Evolutionary conservation across 1,140 invertebrate genomes (phyloP).

Genomic region (Cataglyphis hispanica): DNA sequence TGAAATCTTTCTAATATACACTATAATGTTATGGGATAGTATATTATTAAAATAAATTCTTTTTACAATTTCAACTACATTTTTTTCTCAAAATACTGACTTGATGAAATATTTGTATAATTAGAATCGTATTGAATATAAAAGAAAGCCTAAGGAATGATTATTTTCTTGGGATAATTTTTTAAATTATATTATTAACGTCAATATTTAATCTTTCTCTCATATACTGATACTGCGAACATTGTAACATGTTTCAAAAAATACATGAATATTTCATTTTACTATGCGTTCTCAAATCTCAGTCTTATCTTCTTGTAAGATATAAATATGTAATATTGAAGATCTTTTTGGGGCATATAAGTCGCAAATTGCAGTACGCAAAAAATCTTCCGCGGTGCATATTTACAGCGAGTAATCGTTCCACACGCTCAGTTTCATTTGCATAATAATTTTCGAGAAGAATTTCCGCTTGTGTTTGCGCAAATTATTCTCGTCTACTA

Average conservation of each 20-base stretch:
- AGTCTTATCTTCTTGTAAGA: background rate
- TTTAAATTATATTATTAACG: background rate
- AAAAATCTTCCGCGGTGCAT: background rate
- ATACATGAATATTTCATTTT: background rate
- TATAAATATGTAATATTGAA: background rate
- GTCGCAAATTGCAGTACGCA: background rate
- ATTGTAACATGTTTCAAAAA: background rate
- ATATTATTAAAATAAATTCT: too few species aligned
- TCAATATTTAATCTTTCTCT: background rate
- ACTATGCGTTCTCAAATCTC: background rate
- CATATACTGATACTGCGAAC: background rate
- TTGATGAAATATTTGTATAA: too few species aligned
- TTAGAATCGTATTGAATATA: too few species aligned
- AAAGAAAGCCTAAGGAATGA: too few species aligned
- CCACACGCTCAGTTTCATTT: background rate
- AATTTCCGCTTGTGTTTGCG: background rate
- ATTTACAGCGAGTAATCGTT: background rate
- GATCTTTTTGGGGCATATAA: background rate
- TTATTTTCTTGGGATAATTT: too few species aligned
- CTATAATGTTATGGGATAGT: too few species aligned
- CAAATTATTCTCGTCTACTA: background rate
- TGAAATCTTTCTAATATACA: too few species aligned
- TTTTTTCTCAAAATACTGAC: too few species aligned
- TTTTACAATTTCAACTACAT: too few species aligned
- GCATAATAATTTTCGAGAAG: slow-evolving; percentile 6